Evolutionary conservation across 2,113 vertebrate genomes (phyloP), one percentile per base, ranked within the genome.

Genomic region (Coturnix japonica): DNA sequence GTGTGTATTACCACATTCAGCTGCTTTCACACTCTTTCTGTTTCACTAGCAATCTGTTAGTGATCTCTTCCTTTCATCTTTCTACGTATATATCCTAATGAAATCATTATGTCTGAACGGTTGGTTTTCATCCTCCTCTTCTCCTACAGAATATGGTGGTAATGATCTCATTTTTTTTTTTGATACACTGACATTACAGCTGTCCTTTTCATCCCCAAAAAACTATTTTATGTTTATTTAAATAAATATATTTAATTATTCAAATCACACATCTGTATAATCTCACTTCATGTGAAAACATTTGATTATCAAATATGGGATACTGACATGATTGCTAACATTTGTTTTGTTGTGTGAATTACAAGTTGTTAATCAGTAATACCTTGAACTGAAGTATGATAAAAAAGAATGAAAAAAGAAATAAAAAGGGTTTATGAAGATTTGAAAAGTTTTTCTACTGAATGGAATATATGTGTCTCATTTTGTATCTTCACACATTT

Each of bases 111-210:
- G 95, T 77, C 57, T 95, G 92, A 96, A 89, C 77, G 86, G 88
- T 90, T 95, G 89, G 89, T 96, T 97, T 93, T 96, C 82, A 96
- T 91, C 93, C 59, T 60, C 41, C 51, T 95, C 83, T 93, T 79
- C 93, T 97, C 80, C 78, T 92, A 87, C 69, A 89, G 80, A 94
- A 53, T 89, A 82, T 20, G 25, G 56, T 90, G 86, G 94, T 97
- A 97, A 97, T 95, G 95, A 96, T 96, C 94, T 96, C 85, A 75
- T 96, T 96, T 97, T 93, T 97, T 93, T 91, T 97, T 97, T 96
- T 95, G 72, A 94, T 94, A 94, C n/a, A 78, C 22, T 95, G 91
- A 94, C 93, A 96, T 79, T 89, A 79, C 23, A 94, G 78, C 59
- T 96, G 74, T 81, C 78, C 81, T 93, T 96, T 96, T 94, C 43